These are phyloP conservation scores for Timema cristinae DNA, from an alignment of 2,888 invertebrate genomes.

Conservation along the genomic window DNA sequence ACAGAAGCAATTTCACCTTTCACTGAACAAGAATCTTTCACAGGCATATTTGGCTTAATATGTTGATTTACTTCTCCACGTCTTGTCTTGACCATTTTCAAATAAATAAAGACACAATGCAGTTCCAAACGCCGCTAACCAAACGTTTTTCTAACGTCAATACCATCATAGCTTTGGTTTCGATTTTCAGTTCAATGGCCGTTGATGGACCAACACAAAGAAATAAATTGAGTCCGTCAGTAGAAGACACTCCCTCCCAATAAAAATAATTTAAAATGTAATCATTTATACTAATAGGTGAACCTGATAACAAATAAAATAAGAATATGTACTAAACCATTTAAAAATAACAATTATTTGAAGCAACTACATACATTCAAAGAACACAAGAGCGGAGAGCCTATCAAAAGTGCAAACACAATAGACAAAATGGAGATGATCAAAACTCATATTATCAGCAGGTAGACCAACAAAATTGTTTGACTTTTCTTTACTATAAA, in stretches of 20 bases:
- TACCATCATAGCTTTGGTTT: conserved; percentile 25
- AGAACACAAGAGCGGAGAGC: background rate
- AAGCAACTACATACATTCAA: background rate
- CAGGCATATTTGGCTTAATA: conserved; percentile 29
- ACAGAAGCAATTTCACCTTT: conserved; percentile 22
- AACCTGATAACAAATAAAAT: background rate
- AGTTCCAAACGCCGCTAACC: conserved; percentile 24
- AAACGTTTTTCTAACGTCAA: conserved; percentile 20
- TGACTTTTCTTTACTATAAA: no score
- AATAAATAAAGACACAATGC: conserved; percentile 10
- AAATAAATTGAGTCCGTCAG: no score
- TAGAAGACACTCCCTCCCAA: background rate
- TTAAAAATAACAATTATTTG: background rate
- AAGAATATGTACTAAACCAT: background rate
- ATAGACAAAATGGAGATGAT: no score
- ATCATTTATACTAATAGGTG: no score
- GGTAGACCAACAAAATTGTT: no score
- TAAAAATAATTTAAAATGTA: no score
- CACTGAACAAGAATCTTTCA: conserved; percentile 24
- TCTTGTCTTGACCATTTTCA: conserved; percentile 32
- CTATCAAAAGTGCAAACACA: background rate
- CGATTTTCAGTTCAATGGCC: conserved; percentile 25
- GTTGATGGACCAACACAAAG: background rate
- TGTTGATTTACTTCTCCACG: conserved; percentile 26
- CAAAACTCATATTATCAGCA: no score